Base-by-base conservation (phyloP, 1,140 invertebrate species). In the Anoplolepis gracilipes region DNA sequence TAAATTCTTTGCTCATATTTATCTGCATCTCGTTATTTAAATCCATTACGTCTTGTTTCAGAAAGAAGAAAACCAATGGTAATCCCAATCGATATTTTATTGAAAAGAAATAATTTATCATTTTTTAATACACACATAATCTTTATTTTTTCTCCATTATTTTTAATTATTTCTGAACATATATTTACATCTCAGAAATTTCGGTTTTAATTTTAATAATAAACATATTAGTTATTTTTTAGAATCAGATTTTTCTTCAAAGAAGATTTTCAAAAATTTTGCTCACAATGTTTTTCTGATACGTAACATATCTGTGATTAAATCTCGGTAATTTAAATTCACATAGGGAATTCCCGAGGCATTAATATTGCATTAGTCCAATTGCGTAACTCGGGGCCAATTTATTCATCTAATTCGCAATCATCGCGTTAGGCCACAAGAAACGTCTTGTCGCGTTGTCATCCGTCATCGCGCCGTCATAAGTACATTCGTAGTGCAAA, bases 391-490 rank as follows among this genome's bases (percentile, higher is more conserved):
- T 64, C 72, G 33, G 49, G n/a, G 28, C 49, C 59, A 77, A 78
- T 76, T 73, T 84, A 77, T 53, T 84, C 72, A 75, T 73, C 16
- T 61, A 36, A 67, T 61, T 62, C 55, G 69, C 81, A 84, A 84
- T 75, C 81, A 84, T 75, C 67, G 69, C 59, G 57, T 75, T 75
- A 75, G 36, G 33, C 7, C 22, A 39, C 53, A 84, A 76, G 70
- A 73, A 75, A 84, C 53, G 33, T 42, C 7, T 64, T 10, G 55
- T 78, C 36, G 46, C 73, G 49, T 75, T 59, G 25, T 61, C 57
- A 72, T 78, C 42, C 70, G 25, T 61, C 57, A 72, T 78, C 42
- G 62, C 59, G 61, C 19, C 7, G 30, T 79, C 22, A 36, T 81
- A 57, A 70, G 28, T 70, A 42, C 22, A 42, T 61, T 39, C 11